These are phyloP conservation scores for Tragulus kanchil DNA, from an alignment of 2,113 vertebrate genomes.

Conservation along the genomic window DNA sequence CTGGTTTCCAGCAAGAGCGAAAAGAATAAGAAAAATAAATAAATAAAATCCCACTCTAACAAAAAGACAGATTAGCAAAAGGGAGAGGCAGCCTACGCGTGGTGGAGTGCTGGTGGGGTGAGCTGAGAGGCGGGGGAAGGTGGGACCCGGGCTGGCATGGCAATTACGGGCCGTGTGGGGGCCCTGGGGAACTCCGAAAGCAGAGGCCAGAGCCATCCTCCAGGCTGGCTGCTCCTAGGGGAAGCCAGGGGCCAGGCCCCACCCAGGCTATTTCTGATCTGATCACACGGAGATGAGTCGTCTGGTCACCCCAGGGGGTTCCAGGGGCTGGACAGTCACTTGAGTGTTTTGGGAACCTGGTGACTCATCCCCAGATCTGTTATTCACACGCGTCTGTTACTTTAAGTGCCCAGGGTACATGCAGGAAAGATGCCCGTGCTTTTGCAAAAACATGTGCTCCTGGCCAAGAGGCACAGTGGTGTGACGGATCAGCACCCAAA, in stretches of 20 bases:
- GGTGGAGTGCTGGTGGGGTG: accelerated
- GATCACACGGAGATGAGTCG: neutral
- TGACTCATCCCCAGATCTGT: constrained; percentile 1
- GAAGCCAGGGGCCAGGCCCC: neutral
- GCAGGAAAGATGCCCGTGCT: neutral
- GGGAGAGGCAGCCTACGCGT: neutral
- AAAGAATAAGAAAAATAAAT: neutral
- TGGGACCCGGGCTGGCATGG: accelerated
- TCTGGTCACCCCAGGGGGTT: neutral
- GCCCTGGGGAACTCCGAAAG: accelerated
- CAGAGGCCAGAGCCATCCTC: neutral
- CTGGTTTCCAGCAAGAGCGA: constrained; percentile 50
- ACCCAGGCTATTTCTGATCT: neutral
- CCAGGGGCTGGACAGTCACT: neutral
- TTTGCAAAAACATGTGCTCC: neutral
- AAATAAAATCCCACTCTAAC: neutral
- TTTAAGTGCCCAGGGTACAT: accelerated
- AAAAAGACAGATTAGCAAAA: neutral
- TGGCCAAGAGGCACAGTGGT: neutral
- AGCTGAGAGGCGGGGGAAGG: neutral
- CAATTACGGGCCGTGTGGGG: accelerated
- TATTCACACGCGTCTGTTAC: neutral
- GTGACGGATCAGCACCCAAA: neutral
- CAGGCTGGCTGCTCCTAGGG: neutral
- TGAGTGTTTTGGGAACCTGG: neutral